Evolutionary conservation across 1,140 invertebrate genomes (phyloP).

Genomic region (Tetramorium alpestre): DNA sequence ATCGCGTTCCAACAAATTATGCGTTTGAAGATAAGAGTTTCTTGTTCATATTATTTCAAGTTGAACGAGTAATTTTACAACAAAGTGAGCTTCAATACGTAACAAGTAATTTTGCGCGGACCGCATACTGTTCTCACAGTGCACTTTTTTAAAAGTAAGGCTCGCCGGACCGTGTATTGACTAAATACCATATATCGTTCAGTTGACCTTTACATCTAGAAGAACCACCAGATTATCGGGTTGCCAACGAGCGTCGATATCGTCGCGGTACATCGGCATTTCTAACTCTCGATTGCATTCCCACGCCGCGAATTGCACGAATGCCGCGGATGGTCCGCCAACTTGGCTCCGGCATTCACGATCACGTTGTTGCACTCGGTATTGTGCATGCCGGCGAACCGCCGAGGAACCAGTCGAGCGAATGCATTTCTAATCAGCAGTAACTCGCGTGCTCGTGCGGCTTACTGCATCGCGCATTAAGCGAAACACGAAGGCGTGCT

Average conservation of each 20-base stretch:
- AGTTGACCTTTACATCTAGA: constrained; percentile 44
- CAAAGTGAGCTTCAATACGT: not conserved
- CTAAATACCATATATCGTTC: constrained; percentile 4
- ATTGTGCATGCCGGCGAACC: not conserved
- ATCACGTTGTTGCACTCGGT: not conserved
- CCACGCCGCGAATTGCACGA: constrained; percentile 57
- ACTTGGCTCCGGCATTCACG: constrained; percentile 18
- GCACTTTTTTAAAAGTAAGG: not conserved
- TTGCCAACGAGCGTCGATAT: constrained; percentile 40
- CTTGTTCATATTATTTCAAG: not conserved
- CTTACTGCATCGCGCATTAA: constrained; percentile 25
- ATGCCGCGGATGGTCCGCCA: constrained; percentile 32
- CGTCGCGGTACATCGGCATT: constrained; percentile 41
- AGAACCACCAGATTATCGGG: constrained; percentile 27
- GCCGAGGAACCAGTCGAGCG: not conserved
- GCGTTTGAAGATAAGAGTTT: not conserved
- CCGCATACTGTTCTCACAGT: not conserved
- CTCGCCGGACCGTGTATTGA: not conserved
- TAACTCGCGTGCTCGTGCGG: constrained; percentile 16
- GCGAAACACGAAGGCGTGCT: constrained; percentile 39
- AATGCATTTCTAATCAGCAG: constrained; percentile 52
- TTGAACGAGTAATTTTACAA: not conserved
- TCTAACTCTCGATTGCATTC: constrained; percentile 60
- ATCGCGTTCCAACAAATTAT: not conserved
- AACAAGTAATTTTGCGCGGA: not conserved